Percentiles rank a stretch among this genome's conserved stretches.
Evolutionary conservation across 1,140 invertebrate genomes (phyloP).

Genomic region (Ylistrum balloti): DNA sequence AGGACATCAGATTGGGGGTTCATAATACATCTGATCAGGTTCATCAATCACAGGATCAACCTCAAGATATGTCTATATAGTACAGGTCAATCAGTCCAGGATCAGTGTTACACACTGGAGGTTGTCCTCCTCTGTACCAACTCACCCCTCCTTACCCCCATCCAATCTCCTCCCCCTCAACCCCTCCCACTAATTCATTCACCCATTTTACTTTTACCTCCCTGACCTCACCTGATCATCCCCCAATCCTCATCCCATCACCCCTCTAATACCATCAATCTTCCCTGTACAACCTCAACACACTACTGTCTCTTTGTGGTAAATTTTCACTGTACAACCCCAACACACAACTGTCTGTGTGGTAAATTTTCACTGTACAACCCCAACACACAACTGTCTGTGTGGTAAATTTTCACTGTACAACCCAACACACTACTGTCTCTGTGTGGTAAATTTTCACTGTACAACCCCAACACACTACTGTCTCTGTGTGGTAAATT

Average conservation of each 20-base stretch:
- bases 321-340: no score
- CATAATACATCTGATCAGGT: slow-evolving; percentile 1
- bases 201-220: no score
- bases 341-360: no score
- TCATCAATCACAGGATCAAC: not conserved
- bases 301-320: no score
- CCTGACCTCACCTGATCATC: not conserved
- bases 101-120: not conserved
- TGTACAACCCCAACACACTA: not conserved
- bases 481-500: no score
- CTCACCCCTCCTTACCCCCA: not conserved
- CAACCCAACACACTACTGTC: no score
- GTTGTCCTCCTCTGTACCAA: not conserved
- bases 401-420: no score
- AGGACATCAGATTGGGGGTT: not conserved
- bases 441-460: no score
- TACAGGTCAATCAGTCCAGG: not conserved
- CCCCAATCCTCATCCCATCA: not conserved
- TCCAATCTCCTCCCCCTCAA: not conserved
- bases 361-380: no score
- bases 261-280: not conserved
- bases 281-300: not conserved
- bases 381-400: no score
- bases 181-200: not conserved
- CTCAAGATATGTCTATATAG: not conserved